phyloP scores from a whole-genome alignment of 2,888 invertebrate genomes.

The Rhorus exstirpatorius region DNA sequence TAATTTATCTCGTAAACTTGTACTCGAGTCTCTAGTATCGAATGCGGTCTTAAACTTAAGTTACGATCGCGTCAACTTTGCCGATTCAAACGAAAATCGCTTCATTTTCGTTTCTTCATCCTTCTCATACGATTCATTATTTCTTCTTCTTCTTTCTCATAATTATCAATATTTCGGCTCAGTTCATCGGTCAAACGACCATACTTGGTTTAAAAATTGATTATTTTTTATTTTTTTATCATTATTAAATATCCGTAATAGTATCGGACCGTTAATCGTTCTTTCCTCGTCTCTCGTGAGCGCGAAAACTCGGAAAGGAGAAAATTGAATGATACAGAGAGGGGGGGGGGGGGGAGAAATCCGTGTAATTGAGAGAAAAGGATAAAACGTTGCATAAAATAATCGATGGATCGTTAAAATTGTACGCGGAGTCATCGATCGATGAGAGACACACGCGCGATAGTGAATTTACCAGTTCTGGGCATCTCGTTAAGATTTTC shows the following conservation, averaged over 20 bases:
- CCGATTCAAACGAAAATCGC: slow-evolving; percentile 35
- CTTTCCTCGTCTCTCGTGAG: slow-evolving; percentile 1
- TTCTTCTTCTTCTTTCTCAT: slow-evolving; percentile 24
- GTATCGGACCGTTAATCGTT: slow-evolving; percentile 49
- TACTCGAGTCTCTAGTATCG: slow-evolving; percentile 67
- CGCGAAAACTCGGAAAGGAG: too few species aligned
- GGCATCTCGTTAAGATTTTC: too few species aligned
- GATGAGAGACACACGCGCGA: slow-evolving; percentile 14
- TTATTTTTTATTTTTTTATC: slow-evolving; percentile 35
- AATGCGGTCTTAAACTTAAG: slow-evolving; percentile 69
- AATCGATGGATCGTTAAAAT: slow-evolving; percentile 20
- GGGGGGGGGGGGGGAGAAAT: not conserved
- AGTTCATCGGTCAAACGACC: slow-evolving; percentile 54
- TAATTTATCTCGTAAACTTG: slow-evolving; percentile 52
- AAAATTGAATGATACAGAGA: slow-evolving; percentile 1
- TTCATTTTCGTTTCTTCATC: slow-evolving; percentile 2
- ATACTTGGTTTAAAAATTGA: slow-evolving; percentile 57
- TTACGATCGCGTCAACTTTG: slow-evolving; percentile 43
- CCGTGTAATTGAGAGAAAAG: too few species aligned
- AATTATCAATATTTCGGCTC: slow-evolving; percentile 50
- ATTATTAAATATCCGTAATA: slow-evolving; percentile 52
- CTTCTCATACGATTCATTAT: slow-evolving; percentile 30
- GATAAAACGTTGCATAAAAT: slow-evolving; percentile 6
- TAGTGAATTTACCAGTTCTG: slow-evolving; percentile 5
- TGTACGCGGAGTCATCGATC: slow-evolving; percentile 27